Base-by-base conservation (phyloP, 2,888 invertebrate genomes). In the Pseudococcus longispinus region DNA sequence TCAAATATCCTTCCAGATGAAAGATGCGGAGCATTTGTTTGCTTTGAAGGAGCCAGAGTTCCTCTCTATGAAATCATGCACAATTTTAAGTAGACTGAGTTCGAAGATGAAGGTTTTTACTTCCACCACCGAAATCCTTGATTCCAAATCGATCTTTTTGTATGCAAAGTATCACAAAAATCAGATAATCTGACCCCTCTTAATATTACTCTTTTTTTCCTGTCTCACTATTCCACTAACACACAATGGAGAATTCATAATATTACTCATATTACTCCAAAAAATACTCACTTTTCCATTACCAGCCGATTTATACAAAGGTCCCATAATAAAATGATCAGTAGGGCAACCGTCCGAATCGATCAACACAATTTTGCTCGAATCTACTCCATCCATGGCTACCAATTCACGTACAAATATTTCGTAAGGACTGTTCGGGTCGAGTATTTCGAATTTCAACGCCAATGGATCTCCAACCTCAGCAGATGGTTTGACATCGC, bases 351-450 rank as follows among this genome's bases (percentile, higher is more conserved):
- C 97, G 89, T 95, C 93, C 88, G 96, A 95, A 91, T 97, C 97
- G 91, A 97, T 96, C 88, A 97, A 93, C 87, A 96, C 95, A 89
- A 97, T 97, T 92, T 97, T 97, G 90, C 96, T 96, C 89, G 95
- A 96, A 91, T 97, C 97, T 84, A 96, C 95, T 85, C 97, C 97
- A 90, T 98, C 97, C 96, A 97, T 95, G 87, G 97, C 97, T 87
- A 97, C 96, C 90, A 98, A 92, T 91, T 98, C 97, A 88, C 97
- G 94, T 46, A 98, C 97, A 91, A 98, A 97, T 90, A 98, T 97
- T 92, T 98, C 97, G 92, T 96, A 98, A 44, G 97, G 97, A 90
- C 96, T 97, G 92, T 96, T 95, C 90, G 94, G 95, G 91, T 97
- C 97, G 91, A 97, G 93, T 90, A 97, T 97, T 92, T 97, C 97